Percentiles rank a stretch among this genome's conserved stretches.
phyloP scores from a whole-genome alignment of 2,113 vertebrate species.

The Epinephelus moara region DNA sequence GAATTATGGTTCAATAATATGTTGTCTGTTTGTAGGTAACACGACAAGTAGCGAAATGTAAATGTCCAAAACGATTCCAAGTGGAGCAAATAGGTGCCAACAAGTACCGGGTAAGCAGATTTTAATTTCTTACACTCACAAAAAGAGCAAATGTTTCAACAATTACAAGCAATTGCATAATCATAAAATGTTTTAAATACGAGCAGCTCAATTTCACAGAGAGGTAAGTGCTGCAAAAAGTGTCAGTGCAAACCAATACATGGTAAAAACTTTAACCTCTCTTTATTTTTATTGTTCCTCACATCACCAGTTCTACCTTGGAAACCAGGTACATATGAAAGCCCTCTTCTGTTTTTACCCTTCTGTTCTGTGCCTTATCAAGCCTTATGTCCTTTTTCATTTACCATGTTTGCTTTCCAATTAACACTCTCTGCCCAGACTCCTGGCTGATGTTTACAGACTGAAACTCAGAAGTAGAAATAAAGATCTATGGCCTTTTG shows the following conservation, averaged over 20 bases:
- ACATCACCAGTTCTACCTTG: conserved; percentile 99
- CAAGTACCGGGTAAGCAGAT: conserved; percentile 94
- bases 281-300: conserved; percentile 88
- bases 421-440: conserved; percentile 73
- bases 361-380: conserved; percentile 58
- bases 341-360: conserved; percentile 34
- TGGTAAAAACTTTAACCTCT: conserved; percentile 67
- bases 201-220: neutral
- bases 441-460: conserved; percentile 60
- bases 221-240: conserved; percentile 41
- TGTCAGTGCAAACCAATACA: conserved; percentile 78
- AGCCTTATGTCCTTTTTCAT: conserved; percentile 53
- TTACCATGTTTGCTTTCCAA: conserved; percentile 62
- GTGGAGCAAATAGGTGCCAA: conserved; percentile 99
- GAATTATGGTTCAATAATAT: conserved; percentile 9
- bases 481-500: conserved; percentile 21
- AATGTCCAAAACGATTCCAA: conserved; percentile 98
- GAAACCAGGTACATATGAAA: conserved; percentile 97
- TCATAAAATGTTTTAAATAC: neutral
- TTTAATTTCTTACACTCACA: neutral
- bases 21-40: conserved; percentile 89
- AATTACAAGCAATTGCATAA: neutral
- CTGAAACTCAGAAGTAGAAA: conserved; percentile 83
- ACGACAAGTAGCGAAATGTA: conserved; percentile 98
- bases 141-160: neutral